Conservation (phyloP, 2,888 invertebrate species). For the Agonopterix subpropinquella region DNA sequence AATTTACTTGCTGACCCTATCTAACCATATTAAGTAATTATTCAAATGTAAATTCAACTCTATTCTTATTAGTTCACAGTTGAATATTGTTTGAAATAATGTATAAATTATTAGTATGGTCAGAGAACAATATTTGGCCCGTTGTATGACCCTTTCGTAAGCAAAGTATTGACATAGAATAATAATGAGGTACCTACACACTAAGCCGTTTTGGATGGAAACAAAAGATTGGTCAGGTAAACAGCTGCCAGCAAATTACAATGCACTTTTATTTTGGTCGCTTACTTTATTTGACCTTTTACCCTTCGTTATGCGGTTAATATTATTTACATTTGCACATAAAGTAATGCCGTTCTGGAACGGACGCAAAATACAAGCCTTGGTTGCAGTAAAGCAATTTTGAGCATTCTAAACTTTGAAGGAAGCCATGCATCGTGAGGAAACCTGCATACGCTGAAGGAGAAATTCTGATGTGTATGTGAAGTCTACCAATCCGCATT, state of each 20-base stretch:
- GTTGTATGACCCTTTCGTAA: slow-evolving; percentile 21
- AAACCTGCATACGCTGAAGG: no score
- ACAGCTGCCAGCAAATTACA: slow-evolving; percentile 37
- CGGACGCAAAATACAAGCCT: no score
- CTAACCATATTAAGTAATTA: neutral
- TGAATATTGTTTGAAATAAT: no score
- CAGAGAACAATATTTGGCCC: neutral
- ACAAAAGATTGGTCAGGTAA: slow-evolving; percentile 41
- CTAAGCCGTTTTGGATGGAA: slow-evolving; percentile 16
- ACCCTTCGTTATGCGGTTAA: neutral
- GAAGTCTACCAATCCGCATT: no score
- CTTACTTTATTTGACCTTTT: slow-evolving; percentile 16
- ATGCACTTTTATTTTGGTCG: slow-evolving; percentile 18
- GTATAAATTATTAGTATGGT: no score
- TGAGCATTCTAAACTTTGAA: no score
- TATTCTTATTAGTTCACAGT: no score
- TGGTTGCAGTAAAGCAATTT: no score
- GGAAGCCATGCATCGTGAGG: no score
- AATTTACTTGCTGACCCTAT: slow-evolving; percentile 45
- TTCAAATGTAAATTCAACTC: neutral
- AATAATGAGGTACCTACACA: slow-evolving; percentile 20
- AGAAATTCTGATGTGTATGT: no score
- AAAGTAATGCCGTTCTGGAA: no score
- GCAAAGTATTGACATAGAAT: slow-evolving; percentile 12
- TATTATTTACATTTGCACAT: neutral